These are phyloP conservation scores for Ellobium chinense DNA, from an alignment of 2,888 invertebrate genomes.

Conservation along the genomic window DNA sequence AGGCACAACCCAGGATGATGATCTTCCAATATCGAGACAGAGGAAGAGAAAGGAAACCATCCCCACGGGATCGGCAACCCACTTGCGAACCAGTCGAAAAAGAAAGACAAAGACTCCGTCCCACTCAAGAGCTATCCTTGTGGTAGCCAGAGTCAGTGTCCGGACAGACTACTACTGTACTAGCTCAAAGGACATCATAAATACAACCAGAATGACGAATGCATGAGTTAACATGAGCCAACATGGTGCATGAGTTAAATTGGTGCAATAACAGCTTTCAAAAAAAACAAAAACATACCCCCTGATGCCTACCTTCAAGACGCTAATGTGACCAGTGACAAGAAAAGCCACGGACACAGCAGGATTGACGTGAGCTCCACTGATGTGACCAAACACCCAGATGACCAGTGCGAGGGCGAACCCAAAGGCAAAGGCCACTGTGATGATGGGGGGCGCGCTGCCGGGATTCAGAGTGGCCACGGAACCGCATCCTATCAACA, in stretches of 20 bases:
- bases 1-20: constrained; percentile 80
- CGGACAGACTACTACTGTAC: no score
- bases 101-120: no score
- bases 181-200: no score
- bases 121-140: no score
- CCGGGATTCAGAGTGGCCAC: constrained; percentile 62
- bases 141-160: no score
- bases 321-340: constrained; percentile 90
- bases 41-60: not conserved
- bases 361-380: constrained; percentile 95
- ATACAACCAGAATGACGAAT: no score
- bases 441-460: constrained; percentile 76
- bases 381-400: constrained; percentile 91
- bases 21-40: not conserved
- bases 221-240: no score
- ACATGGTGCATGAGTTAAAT: no score
- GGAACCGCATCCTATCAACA: constrained; percentile 91
- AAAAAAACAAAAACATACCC: no score
- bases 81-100: no score
- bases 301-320: constrained; percentile 83
- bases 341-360: constrained; percentile 93
- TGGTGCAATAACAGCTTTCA: no score
- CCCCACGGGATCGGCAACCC: no score
- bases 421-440: constrained; percentile 94
- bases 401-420: constrained; percentile 90